A percentile compares a stretch with the other conserved stretches of the same genome.
Evolutionary conservation across 2,888 invertebrate species (phyloP).

Genomic region (Dasypolia templi): DNA sequence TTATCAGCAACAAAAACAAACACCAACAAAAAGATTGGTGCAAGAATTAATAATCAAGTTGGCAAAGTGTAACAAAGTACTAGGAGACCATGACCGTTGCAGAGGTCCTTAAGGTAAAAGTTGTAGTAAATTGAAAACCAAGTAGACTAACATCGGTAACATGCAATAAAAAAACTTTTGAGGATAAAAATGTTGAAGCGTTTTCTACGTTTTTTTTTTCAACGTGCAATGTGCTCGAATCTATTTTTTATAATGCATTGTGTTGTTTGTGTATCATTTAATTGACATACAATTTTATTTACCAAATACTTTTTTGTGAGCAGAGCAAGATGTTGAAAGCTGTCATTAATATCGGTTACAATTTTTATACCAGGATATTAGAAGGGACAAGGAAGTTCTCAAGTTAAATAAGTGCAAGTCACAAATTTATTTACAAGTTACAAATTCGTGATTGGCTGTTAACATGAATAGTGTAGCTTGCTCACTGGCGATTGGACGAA

Average conservation of each 20-base stretch:
- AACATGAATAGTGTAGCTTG: conserved; percentile 31
- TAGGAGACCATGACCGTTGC: conserved; percentile 65
- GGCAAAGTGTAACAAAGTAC: conserved; percentile 58
- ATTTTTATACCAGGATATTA: conserved; percentile 68
- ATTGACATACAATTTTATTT: conserved; percentile 50
- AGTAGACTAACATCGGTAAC: conserved; percentile 37
- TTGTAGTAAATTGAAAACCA: conserved; percentile 15
- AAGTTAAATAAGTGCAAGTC: conserved; percentile 25
- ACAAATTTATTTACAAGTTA: conserved; percentile 11
- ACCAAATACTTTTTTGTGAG: conserved; percentile 62
- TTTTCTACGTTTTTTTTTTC: conserved; percentile 37
- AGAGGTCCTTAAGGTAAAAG: conserved; percentile 45
- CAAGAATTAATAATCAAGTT: conserved; percentile 17
- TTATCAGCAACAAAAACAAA: neutral
- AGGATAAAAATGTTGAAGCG: conserved; percentile 69
- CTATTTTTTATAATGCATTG: conserved; percentile 65
- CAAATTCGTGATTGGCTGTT: conserved; percentile 26
- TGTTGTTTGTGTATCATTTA: conserved; percentile 69
- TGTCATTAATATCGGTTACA: conserved; percentile 66
- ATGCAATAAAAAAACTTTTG: conserved; percentile 69
- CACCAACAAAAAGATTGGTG: neutral
- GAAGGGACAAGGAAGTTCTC: conserved; percentile 52
- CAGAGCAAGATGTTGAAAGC: conserved; percentile 73
- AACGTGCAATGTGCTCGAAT: conserved; percentile 65
- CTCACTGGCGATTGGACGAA: conserved; percentile 44